A percentile compares a stretch with the other conserved stretches of the same genome.
Evolutionary conservation across 1,140 invertebrate genomes (phyloP).

Genomic region (fruit fly (Drosophila melanogaster)): DNA sequence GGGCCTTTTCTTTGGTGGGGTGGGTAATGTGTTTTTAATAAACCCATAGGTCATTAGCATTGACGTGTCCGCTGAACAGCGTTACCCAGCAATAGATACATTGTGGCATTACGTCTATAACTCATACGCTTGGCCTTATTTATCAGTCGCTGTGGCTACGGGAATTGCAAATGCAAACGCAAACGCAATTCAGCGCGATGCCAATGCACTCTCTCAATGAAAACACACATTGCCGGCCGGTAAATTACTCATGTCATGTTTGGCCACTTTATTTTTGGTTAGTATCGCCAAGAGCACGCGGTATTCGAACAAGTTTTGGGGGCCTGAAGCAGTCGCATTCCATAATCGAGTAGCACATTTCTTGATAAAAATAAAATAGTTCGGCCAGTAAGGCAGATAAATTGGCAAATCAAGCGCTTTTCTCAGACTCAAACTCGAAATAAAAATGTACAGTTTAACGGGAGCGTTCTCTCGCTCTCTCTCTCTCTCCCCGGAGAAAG

Average conservation of each 20-base stretch:
- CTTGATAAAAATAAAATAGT: slow-evolving; percentile 68
- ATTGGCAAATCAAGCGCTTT: slow-evolving; percentile 74
- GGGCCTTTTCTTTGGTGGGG: neutral
- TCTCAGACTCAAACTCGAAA: slow-evolving; percentile 63
- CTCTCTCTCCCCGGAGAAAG: neutral
- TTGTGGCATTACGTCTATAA: slow-evolving; percentile 1
- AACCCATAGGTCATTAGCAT: slow-evolving; percentile 53
- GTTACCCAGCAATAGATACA: slow-evolving; percentile 15
- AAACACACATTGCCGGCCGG: slow-evolving; percentile 73
- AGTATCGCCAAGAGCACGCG: slow-evolving; percentile 9
- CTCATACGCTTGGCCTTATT: slow-evolving; percentile 54
- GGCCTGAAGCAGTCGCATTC: slow-evolving; percentile 22
- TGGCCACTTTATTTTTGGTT: slow-evolving; percentile 20
- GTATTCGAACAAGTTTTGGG: slow-evolving; percentile 8
- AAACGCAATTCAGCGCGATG: slow-evolving; percentile 7
- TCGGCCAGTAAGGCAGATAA: slow-evolving; percentile 57
- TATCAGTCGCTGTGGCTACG: neutral
- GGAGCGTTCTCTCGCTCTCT: slow-evolving; percentile 15
- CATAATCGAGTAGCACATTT: slow-evolving; percentile 55
- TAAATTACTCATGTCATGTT: slow-evolving; percentile 43
- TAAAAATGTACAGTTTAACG: slow-evolving; percentile 80
- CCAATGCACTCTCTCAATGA: slow-evolving; percentile 59
- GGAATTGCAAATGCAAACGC: slow-evolving; percentile 34
- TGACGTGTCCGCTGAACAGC: slow-evolving; percentile 27
- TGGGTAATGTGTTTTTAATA: slow-evolving; percentile 52